Conservation (phyloP, 2,113 vertebrate species). For the Mobula birostris region DNA sequence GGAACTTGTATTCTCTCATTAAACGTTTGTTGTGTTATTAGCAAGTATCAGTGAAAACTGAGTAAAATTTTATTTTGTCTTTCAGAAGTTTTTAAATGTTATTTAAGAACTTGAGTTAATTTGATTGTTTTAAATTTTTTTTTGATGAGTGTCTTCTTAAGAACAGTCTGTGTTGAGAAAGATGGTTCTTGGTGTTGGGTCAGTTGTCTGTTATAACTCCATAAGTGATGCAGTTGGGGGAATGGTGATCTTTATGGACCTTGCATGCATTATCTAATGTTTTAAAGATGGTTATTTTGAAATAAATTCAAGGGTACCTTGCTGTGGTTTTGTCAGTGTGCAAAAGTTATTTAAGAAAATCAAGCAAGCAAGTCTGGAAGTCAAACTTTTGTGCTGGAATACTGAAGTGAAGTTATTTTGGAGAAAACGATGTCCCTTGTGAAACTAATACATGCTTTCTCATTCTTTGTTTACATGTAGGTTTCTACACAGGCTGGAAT, state of each 20-base stretch:
- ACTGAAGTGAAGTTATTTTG: not conserved
- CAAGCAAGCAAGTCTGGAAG: not conserved
- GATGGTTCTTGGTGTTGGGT: not conserved
- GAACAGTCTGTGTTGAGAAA: not conserved
- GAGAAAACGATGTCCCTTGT: not conserved
- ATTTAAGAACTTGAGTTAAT: no score
- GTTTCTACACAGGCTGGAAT: slow-evolving; percentile 68
- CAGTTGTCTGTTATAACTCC: not conserved
- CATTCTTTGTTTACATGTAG: slow-evolving; percentile 51
- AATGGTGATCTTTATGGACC: not conserved
- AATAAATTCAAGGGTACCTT: not conserved
- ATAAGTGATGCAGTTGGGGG: not conserved
- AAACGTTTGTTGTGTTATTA: not conserved
- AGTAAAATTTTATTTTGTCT: no score
- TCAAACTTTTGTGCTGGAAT: not conserved
- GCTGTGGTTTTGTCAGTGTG: not conserved
- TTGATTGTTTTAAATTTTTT: no score
- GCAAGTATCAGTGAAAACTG: no score
- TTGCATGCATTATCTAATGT: rapidly evolving
- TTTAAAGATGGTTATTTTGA: not conserved
- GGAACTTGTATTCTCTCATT: not conserved
- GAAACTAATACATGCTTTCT: not conserved
- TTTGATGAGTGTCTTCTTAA: not conserved
- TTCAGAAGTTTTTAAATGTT: no score
- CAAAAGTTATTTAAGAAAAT: not conserved